These are phyloP conservation scores for Anadara kagoshimensis DNA, from an alignment of 1,140 invertebrate genomes.

Conservation along the genomic window DNA sequence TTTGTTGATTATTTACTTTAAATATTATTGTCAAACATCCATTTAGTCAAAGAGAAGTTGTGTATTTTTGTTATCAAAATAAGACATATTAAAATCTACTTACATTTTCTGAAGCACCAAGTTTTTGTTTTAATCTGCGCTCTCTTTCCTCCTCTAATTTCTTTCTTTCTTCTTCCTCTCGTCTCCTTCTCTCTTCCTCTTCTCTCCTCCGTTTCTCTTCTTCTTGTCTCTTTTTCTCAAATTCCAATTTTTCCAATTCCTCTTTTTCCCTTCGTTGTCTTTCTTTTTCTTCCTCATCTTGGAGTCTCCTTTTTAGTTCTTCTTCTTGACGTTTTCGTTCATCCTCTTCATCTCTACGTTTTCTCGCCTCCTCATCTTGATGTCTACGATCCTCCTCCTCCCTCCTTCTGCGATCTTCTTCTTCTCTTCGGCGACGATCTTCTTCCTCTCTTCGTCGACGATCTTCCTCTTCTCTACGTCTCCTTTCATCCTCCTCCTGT, in stretches of 20 bases:
- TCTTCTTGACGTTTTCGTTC: constrained; percentile 11
- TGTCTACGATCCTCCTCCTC: constrained; percentile 39
- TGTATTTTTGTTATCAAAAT: neutral
- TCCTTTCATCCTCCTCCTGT: neutral
- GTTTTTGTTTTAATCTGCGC: constrained; percentile 42
- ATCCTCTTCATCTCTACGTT: constrained; percentile 4
- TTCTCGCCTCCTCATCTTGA: constrained; percentile 2
- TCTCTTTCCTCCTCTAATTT: constrained; percentile 38
- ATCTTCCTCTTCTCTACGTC: constrained; percentile 5
- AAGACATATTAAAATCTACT: constrained; percentile 5
- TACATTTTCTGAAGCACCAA: constrained; percentile 52
- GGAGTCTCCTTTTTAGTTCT: constrained; percentile 5
- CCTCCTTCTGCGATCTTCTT: constrained; percentile 40
- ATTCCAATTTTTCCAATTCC: constrained; percentile 50
- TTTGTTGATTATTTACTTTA: too few relatives aligned
- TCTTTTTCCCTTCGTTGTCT: constrained; percentile 39
- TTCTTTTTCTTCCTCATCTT: constrained; percentile 31
- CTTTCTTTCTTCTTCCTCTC: constrained; percentile 39
- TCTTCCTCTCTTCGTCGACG: constrained; percentile 30
- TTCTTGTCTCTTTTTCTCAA: constrained; percentile 42
- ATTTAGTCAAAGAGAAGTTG: neutral
- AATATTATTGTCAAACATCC: neutral
- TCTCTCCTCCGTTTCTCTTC: constrained; percentile 45
- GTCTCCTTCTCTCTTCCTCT: constrained; percentile 42
- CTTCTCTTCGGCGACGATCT: constrained; percentile 35